phyloP scores from a whole-genome alignment of 2,797 vertebrate genomes.

The Distichodus sexfasciatus region DNA sequence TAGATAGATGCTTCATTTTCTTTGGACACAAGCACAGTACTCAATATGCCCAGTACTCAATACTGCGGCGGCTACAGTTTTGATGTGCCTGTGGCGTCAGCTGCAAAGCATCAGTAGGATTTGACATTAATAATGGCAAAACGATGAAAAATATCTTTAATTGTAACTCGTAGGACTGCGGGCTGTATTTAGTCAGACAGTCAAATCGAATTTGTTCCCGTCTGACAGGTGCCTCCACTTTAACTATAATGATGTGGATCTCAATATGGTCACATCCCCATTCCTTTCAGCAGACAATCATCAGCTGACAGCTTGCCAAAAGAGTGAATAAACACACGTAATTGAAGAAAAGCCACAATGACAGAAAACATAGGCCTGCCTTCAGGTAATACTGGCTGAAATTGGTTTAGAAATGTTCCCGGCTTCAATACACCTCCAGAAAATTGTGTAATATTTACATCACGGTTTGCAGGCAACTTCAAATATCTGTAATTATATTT shows the following conservation, averaged over 20 bases:
- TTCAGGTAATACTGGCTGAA: neutral
- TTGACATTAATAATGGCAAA: neutral
- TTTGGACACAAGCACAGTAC: no score
- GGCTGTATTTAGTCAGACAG: neutral
- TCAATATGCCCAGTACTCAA: no score
- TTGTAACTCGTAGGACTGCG: neutral
- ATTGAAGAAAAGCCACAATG: neutral
- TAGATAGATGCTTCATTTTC: no score
- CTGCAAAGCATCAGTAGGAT: no score
- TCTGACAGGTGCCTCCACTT: neutral
- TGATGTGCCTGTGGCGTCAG: no score
- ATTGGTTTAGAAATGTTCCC: no score
- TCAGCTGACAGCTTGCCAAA: neutral
- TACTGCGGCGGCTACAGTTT: no score
- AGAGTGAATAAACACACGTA: neutral
- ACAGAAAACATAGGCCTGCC: neutral
- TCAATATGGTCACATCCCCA: neutral
- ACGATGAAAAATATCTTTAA: constrained; percentile 19
- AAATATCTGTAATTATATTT: neutral
- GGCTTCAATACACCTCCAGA: no score
- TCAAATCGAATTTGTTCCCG: neutral
- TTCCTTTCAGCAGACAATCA: neutral
- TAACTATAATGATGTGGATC: neutral
- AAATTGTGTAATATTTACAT: neutral
- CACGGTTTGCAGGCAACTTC: no score